Evolutionary conservation across 2,888 invertebrate species (phyloP).

Genomic region (Crematogaster levior): DNA sequence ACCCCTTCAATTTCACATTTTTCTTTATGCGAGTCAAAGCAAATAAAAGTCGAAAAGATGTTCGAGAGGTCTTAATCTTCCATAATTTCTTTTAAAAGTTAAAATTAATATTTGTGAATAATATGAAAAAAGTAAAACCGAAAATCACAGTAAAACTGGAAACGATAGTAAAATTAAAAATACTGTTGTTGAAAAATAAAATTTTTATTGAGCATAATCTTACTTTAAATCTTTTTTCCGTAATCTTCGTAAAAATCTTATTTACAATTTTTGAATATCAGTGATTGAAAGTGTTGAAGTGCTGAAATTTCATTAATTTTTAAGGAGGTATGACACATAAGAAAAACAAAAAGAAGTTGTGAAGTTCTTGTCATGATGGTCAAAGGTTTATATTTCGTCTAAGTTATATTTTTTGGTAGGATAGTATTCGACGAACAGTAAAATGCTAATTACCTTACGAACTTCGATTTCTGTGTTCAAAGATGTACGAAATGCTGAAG

Average conservation of each 20-base stretch:
- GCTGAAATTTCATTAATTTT: constrained; percentile 1
- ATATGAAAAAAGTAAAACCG: background rate
- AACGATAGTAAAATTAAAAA: constrained; percentile 3
- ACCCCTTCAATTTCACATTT: background rate
- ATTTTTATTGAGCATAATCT: background rate
- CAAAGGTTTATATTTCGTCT: constrained; percentile 38
- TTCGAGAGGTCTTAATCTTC: background rate
- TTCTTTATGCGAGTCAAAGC: background rate
- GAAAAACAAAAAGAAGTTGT: background rate
- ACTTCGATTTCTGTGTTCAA: constrained; percentile 62
- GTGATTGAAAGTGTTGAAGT: background rate
- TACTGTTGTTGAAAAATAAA: background rate
- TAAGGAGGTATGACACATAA: constrained; percentile 9
- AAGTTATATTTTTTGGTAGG: constrained; percentile 41
- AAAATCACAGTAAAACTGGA: background rate
- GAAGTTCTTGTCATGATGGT: constrained; percentile 15
- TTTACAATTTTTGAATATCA: background rate
- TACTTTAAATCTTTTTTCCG: too few species aligned
- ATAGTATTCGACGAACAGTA: constrained; percentile 48
- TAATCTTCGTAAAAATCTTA: background rate
- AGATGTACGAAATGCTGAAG: constrained; percentile 56
- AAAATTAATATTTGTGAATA: background rate
- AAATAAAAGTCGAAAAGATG: constrained; percentile 13
- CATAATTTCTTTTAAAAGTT: constrained; percentile 2
- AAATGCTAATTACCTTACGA: constrained; percentile 71